A percentile compares a stretch with the other conserved stretches of the same genome.
phyloP scores from a whole-genome alignment of 1,140 invertebrate species.

The Sitobion miscanthi region DNA sequence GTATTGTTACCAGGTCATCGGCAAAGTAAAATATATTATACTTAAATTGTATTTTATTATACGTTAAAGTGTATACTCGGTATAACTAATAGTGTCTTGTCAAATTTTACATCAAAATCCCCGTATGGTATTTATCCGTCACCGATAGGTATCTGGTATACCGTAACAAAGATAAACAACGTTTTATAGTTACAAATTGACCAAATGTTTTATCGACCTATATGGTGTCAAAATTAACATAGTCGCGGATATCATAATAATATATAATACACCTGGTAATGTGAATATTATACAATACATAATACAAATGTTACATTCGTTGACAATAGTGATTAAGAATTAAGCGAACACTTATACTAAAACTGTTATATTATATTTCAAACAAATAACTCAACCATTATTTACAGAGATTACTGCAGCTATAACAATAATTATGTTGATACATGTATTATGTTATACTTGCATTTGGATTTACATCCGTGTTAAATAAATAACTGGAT shows the following conservation, averaged over 20 bases:
- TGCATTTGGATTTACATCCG: background rate
- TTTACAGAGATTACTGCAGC: conserved; percentile 24
- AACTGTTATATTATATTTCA: background rate
- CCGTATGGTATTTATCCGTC: background rate
- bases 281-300: background rate
- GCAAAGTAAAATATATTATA: too few species aligned
- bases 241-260: background rate
- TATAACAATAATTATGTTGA: conserved; percentile 16
- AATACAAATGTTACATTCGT: background rate
- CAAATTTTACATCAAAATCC: too few species aligned
- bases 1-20: background rate
- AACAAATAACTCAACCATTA: background rate
- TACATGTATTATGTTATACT: background rate
- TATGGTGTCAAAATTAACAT: background rate
- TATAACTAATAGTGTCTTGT: too few species aligned
- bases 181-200: background rate
- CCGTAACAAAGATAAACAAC: background rate
- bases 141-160: background rate
- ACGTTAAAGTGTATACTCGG: too few species aligned
- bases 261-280: background rate
- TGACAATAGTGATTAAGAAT: conserved; percentile 20
- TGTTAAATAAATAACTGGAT: conserved; percentile 21
- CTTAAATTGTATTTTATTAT: too few species aligned
- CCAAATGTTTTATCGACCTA: background rate
- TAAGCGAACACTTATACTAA: background rate